These are phyloP conservation scores for Drosophila miranda DNA, from an alignment of 1,140 invertebrate genomes.

Conservation along the genomic window DNA sequence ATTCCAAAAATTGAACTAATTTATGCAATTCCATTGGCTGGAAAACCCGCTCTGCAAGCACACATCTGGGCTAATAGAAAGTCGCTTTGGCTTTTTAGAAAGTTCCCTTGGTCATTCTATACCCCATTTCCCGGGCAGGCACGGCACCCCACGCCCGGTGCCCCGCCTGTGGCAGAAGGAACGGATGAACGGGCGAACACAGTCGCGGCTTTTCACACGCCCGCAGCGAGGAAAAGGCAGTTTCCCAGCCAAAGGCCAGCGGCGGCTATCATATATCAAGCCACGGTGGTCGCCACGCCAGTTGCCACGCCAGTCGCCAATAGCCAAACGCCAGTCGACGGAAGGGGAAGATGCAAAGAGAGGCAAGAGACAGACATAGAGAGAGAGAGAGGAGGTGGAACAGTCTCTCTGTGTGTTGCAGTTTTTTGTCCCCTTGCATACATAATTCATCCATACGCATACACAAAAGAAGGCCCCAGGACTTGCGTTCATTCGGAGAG, in stretches of 20 bases:
- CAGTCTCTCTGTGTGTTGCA: background rate
- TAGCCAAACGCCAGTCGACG: background rate
- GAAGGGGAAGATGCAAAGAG: background rate
- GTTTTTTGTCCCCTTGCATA: slow-evolving; percentile 28
- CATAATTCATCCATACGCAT: slow-evolving; percentile 20
- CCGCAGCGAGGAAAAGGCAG: slow-evolving; percentile 15
- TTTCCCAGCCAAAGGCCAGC: slow-evolving; percentile 16
- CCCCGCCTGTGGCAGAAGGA: background rate
- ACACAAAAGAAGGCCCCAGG: background rate
- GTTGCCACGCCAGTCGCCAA: background rate
- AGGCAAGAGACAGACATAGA: too few relatives aligned
- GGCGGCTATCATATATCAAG: slow-evolving; percentile 24
- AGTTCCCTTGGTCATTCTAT: slow-evolving; percentile 22
- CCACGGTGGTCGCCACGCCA: background rate
- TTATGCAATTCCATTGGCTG: slow-evolving; percentile 53
- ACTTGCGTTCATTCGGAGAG: background rate
- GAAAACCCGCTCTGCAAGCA: slow-evolving; percentile 3
- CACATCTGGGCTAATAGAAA: slow-evolving; percentile 44
- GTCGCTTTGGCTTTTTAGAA: slow-evolving; percentile 27
- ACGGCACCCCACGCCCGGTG: slow-evolving; percentile 3
- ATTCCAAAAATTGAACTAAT: slow-evolving; percentile 57
- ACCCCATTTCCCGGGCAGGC: background rate
- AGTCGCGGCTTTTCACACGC: slow-evolving; percentile 39
- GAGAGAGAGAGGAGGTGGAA: too few relatives aligned
- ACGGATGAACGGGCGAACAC: background rate